phyloP scores from a whole-genome alignment of 2,113 vertebrate species.

The Microtus oregoni region DNA sequence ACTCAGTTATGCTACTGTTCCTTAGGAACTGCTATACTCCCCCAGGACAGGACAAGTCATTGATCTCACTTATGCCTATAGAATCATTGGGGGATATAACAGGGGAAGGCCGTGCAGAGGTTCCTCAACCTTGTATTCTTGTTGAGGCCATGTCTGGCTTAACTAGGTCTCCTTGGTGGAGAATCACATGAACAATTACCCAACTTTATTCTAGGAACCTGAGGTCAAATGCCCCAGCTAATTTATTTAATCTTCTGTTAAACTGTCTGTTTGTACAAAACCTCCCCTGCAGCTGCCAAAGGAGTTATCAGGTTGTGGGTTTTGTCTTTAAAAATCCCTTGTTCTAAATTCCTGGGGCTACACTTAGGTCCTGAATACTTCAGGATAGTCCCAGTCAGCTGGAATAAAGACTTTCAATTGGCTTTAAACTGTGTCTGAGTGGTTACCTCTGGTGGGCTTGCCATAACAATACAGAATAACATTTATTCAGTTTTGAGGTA shows the following conservation, averaged over 20 bases:
- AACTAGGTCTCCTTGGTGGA: neutral
- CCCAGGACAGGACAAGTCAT: too few relatives aligned
- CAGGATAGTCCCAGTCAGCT: neutral
- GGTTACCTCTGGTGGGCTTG: too few relatives aligned
- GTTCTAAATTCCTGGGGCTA: neutral
- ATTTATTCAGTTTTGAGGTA: neutral
- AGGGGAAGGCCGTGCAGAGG: too few relatives aligned
- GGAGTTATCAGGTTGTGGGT: neutral
- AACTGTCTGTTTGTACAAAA: neutral
- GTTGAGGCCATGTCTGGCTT: neutral
- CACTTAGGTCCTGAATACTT: neutral
- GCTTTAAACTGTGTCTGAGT: neutral
- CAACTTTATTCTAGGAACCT: neutral
- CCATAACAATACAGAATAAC: neutral
- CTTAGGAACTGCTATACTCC: too few relatives aligned
- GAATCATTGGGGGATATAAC: neutral
- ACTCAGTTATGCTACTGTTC: too few relatives aligned
- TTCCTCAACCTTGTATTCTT: neutral
- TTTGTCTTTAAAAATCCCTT: neutral
- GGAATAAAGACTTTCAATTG: neutral
- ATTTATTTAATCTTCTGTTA: neutral
- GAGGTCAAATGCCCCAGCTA: neutral
- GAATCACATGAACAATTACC: neutral
- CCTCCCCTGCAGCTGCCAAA: neutral
- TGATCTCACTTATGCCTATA: too few relatives aligned